phyloP scores from a whole-genome alignment of 1,140 invertebrate species.

The Vanessa atalanta region DNA sequence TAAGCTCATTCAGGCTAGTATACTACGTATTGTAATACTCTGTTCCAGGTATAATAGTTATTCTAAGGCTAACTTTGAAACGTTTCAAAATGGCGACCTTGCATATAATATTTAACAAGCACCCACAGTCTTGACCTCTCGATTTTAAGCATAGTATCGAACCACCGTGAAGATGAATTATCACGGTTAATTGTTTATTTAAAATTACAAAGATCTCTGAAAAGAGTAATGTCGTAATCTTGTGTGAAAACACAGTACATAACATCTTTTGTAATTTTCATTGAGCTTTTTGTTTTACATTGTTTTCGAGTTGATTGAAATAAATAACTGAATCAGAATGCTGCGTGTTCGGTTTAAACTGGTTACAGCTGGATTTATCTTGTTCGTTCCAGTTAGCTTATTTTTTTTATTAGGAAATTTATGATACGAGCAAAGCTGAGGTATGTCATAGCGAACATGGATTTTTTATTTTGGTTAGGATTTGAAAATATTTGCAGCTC shows the following conservation, averaged over 20 bases:
- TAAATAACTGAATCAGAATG: too few relatives aligned
- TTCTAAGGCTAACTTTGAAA: not conserved
- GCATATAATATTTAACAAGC: not conserved
- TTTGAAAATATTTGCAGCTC: too few relatives aligned
- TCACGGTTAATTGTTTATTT: conserved; percentile 12
- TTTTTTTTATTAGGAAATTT: too few relatives aligned
- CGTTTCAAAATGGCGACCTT: conserved; percentile 23
- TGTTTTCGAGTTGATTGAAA: not conserved
- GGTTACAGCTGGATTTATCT: too few relatives aligned
- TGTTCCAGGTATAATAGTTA: too few relatives aligned
- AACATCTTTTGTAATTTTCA: not conserved
- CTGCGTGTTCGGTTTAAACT: too few relatives aligned
- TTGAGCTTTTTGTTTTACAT: not conserved
- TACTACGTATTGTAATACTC: too few relatives aligned
- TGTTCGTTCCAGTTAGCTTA: too few relatives aligned
- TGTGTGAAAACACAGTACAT: conserved; percentile 2
- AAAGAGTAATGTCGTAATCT: not conserved
- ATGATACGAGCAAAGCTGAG: too few relatives aligned
- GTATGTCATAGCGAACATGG: too few relatives aligned
- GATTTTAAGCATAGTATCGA: not conserved
- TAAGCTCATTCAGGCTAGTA: too few relatives aligned
- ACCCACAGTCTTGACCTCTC: conserved; percentile 6
- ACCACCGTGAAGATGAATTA: conserved; percentile 10
- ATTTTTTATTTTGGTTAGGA: too few relatives aligned
- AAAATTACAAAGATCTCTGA: not conserved